Percentiles rank a stretch among this genome's conserved stretches.
Conservation (phyloP, 1,140 invertebrate genomes). For the Ips nitidus region DNA sequence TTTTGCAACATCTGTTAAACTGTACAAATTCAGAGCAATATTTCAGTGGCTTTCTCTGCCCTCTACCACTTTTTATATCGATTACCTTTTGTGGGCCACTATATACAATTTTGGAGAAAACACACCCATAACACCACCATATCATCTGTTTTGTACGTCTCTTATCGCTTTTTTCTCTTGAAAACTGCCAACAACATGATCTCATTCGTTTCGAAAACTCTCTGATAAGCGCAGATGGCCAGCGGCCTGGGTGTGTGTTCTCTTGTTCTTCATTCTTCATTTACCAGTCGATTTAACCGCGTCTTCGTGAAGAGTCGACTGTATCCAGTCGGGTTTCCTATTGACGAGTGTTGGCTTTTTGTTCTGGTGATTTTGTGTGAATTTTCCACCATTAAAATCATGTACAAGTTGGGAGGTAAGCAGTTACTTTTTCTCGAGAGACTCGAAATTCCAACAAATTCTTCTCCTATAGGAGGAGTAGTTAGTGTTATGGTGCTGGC, state of each 20-base stretch:
- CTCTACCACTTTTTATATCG: too few species aligned
- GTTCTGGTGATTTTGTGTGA: too few species aligned
- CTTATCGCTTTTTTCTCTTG: too few species aligned
- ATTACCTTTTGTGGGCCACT: too few species aligned
- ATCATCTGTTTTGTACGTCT: too few species aligned
- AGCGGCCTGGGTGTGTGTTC: constrained; percentile 14
- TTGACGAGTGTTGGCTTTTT: too few species aligned
- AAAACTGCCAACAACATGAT: background rate
- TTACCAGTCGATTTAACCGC: constrained; percentile 4
- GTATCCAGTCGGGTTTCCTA: background rate
- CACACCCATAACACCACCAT: too few species aligned
- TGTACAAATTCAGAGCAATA: too few species aligned
- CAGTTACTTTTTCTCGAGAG: background rate
- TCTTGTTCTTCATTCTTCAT: constrained; percentile 8
- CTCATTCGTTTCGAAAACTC: constrained; percentile 16
- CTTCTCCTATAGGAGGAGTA: constrained; percentile 16
- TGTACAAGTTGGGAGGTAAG: background rate
- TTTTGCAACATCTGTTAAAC: too few species aligned
- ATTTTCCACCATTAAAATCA: background rate
- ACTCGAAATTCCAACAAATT: background rate
- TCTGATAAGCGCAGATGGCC: constrained; percentile 17
- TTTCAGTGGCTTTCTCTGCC: too few species aligned
- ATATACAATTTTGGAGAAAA: too few species aligned
- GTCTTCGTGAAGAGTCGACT: background rate
- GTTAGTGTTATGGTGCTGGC: constrained; percentile 19